Percentiles rank a stretch among this genome's conserved stretches.
phyloP scores from a whole-genome alignment of 2,797 vertebrate genomes.

The Columba guinea region DNA sequence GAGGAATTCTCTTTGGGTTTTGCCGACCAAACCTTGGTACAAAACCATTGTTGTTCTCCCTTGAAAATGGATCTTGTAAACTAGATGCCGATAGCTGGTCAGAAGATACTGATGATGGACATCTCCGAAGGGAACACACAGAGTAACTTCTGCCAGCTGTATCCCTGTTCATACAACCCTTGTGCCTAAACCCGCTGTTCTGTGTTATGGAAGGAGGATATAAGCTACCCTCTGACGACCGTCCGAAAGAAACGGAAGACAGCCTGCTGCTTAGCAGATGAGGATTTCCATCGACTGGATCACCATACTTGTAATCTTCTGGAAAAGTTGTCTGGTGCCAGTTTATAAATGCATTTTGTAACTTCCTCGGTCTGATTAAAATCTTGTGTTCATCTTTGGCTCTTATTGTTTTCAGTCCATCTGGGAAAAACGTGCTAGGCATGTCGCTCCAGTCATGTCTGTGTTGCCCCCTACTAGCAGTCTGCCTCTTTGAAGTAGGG shows the following conservation, averaged over 20 bases:
- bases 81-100: conserved; percentile 48
- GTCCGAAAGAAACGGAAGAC: conserved; percentile 11
- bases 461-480: background rate
- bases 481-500: background rate
- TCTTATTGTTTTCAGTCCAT: conserved; percentile 71
- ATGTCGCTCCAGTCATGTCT: conserved; percentile 53
- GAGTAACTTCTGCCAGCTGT: conserved; percentile 64
- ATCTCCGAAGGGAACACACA: conserved; percentile 53
- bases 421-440: conserved; percentile 65
- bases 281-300: conserved; percentile 44
- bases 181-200: conserved; percentile 64
- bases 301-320: conserved; percentile 33
- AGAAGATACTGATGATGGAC: conserved; percentile 15
- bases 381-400: conserved; percentile 73
- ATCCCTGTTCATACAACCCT: background rate
- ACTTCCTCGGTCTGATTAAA: conserved; percentile 73
- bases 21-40: conserved; percentile 55
- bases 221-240: conserved; percentile 74
- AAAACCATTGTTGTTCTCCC: conserved; percentile 60
- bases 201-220: conserved; percentile 56
- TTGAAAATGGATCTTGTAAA: background rate
- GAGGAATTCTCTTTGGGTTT: conserved; percentile 75
- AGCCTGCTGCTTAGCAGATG: conserved; percentile 28
- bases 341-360: conserved; percentile 75
- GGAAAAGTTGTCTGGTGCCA: conserved; percentile 58